Evolutionary conservation across 2,113 vertebrate genomes (phyloP).

Genomic region (Phycodurus eques): DNA sequence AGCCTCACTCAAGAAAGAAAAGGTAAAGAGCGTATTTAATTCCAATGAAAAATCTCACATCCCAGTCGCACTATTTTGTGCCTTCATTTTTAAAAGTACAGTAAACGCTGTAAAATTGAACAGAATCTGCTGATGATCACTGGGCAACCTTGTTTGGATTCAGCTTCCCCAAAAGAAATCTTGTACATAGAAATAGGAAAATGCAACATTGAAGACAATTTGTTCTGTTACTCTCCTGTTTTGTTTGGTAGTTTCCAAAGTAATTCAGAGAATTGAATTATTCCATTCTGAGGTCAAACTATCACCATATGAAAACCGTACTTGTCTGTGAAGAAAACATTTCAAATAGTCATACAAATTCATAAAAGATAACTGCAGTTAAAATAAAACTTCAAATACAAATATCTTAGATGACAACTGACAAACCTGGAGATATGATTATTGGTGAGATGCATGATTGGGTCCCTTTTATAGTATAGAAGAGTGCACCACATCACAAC

Average conservation of each 20-base stretch:
- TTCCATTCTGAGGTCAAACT: neutral
- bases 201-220: neutral
- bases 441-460: neutral
- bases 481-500: neutral
- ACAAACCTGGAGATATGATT: neutral
- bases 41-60: neutral
- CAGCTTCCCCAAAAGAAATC: neutral
- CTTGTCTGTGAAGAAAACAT: neutral
- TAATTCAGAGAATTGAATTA: neutral
- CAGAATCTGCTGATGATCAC: neutral
- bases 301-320: neutral
- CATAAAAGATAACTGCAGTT: neutral
- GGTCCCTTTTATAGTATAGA: neutral
- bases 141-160: neutral
- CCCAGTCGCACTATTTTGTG: neutral
- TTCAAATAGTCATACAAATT: neutral
- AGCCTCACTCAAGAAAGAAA: slow-evolving; percentile 64
- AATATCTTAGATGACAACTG: too few relatives aligned
- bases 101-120: neutral
- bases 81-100: neutral
- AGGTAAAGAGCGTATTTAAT: slow-evolving; percentile 65
- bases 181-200: neutral
- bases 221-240: neutral
- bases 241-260: neutral
- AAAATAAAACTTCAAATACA: too few relatives aligned